These are phyloP conservation scores for Aptenodytes patagonicus DNA, from an alignment of 2,113 vertebrate genomes.

Conservation along the genomic window DNA sequence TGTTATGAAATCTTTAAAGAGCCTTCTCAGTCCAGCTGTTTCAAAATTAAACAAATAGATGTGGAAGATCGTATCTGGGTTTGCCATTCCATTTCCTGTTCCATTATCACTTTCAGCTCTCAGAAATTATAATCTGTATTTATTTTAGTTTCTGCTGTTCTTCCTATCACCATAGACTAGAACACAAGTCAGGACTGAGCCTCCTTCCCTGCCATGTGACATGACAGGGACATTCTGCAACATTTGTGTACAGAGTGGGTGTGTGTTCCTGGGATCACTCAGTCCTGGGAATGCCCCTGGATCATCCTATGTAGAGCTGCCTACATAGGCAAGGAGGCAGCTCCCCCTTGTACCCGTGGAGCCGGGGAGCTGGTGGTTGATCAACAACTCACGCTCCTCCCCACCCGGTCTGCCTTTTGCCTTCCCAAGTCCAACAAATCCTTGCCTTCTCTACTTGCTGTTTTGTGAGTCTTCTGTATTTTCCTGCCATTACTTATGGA, in stretches of 20 bases:
- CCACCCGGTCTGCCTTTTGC: rapidly evolving
- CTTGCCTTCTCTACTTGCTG: not conserved
- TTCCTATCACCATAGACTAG: not conserved
- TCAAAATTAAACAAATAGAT: not conserved
- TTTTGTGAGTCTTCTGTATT: not conserved
- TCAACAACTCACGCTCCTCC: not conserved
- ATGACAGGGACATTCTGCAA: not conserved
- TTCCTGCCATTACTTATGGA: not conserved
- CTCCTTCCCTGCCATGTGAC: not conserved
- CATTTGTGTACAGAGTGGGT: not conserved
- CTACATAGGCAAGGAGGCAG: not conserved
- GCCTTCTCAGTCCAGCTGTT: not conserved
- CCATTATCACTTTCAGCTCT: not conserved
- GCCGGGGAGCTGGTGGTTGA: not conserved
- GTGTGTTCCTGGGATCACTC: not conserved
- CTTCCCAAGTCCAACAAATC: not conserved
- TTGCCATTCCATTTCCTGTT: not conserved
- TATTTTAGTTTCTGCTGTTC: not conserved
- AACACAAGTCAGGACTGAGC: not conserved
- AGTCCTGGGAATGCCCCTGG: not conserved
- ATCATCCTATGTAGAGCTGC: not conserved
- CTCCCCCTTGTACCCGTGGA: not conserved
- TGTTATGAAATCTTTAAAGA: not conserved
- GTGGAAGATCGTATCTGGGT: not conserved
- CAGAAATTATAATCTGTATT: not conserved